Evolutionary conservation across 2,113 vertebrate species (phyloP).

Genomic region (Eira barbara): DNA sequence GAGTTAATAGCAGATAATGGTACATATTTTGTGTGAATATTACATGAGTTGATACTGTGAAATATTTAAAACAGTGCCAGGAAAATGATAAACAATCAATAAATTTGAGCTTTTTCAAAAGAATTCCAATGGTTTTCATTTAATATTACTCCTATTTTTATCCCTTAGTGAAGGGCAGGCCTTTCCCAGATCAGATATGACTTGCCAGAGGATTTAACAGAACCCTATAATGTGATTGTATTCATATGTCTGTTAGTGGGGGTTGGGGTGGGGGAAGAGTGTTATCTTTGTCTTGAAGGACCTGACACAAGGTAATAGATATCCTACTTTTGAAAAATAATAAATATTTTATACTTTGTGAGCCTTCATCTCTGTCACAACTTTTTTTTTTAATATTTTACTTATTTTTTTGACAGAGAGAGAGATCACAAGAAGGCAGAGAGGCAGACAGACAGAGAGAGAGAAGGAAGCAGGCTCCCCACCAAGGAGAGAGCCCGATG

Average conservation of each 20-base stretch:
- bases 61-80: background rate
- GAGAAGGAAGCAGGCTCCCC: too few species aligned
- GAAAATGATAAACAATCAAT: background rate
- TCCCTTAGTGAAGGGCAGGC: background rate
- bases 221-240: background rate
- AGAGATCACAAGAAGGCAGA: too few species aligned
- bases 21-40: background rate
- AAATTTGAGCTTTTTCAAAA: background rate
- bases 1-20: background rate
- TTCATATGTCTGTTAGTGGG: too few species aligned
- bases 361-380: background rate
- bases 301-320: background rate
- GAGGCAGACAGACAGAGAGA: too few species aligned
- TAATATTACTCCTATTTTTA: background rate
- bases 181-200: background rate
- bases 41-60: background rate
- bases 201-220: background rate
- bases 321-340: background rate
- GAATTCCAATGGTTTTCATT: background rate
- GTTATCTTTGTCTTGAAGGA: background rate
- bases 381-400: background rate
- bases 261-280: fast-evolving
- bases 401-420: too few species aligned
- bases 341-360: background rate
- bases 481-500: too few species aligned